These are phyloP conservation scores for Drosophila quinaria DNA, from an alignment of 2,888 invertebrate genomes.

Conservation along the genomic window DNA sequence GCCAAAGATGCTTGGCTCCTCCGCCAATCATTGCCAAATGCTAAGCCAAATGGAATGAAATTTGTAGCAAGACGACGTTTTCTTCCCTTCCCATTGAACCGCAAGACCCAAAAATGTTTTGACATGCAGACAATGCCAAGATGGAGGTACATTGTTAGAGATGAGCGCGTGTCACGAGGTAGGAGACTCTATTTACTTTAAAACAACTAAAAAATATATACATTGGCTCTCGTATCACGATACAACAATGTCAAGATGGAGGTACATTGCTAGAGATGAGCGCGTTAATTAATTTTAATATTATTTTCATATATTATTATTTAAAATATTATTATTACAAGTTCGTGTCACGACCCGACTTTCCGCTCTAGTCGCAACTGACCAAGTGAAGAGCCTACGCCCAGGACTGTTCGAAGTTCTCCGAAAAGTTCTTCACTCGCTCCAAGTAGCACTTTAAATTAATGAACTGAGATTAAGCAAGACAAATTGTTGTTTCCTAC, in stretches of 20 bases:
- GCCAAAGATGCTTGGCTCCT: conserved; percentile 28
- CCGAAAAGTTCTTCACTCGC: conserved; percentile 11
- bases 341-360: conserved; percentile 1
- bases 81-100: conserved; percentile 15
- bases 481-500: conserved; percentile 73
- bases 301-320: no score
- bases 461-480: conserved; percentile 81
- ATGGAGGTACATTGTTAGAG: conserved; percentile 25
- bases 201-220: background rate
- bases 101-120: conserved; percentile 61
- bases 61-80: conserved; percentile 18
- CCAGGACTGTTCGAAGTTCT: conserved; percentile 12
- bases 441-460: conserved; percentile 78
- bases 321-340: no score
- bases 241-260: background rate
- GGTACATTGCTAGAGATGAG: no score
- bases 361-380: conserved; percentile 10
- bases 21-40: conserved; percentile 65
- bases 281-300: no score
- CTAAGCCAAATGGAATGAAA: conserved; percentile 71
- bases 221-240: background rate
- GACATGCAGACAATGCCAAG: conserved; percentile 47
- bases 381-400: conserved; percentile 8
- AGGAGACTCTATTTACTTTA: background rate
- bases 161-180: conserved; percentile 1